A percentile compares a stretch with the other conserved stretches of the same genome.
phyloP scores from a whole-genome alignment of 2,113 vertebrate genomes.

The Limnothrissa miodon region DNA sequence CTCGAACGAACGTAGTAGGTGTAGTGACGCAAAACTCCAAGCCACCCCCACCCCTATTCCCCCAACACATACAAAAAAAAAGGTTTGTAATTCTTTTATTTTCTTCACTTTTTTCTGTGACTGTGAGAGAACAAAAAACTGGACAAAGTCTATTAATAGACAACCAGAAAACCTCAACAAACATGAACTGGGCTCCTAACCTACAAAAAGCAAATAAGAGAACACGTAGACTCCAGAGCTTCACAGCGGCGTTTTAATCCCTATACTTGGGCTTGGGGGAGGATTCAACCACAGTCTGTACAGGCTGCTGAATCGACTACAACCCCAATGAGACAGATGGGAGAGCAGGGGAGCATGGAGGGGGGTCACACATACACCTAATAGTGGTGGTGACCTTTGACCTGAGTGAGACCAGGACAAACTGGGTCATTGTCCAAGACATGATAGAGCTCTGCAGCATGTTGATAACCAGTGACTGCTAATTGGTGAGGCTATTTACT shows the following conservation, averaged over 20 bases:
- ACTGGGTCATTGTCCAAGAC: not conserved
- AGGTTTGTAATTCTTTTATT: not conserved
- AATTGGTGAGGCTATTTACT: not conserved
- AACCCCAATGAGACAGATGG: not conserved
- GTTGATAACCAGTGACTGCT: not conserved
- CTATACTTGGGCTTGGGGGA: not conserved
- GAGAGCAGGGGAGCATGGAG: not conserved
- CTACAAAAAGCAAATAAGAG: conserved; percentile 50
- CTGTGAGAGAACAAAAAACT: conserved; percentile 9
- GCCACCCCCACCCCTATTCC: conserved; percentile 1
- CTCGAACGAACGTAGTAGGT: conserved; percentile 37
- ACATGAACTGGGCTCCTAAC: conserved; percentile 44
- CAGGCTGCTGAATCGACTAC: not conserved
- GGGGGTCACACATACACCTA: not conserved
- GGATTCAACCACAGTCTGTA: not conserved
- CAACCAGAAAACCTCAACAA: conserved; percentile 36
- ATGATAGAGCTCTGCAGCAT: not conserved
- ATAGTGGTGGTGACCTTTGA: not conserved
- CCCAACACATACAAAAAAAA: not conserved
- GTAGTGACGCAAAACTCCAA: conserved; percentile 60
- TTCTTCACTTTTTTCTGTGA: conserved; percentile 24
- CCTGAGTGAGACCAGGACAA: not conserved
- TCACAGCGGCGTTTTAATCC: not conserved
- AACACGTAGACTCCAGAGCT: conserved; percentile 25
- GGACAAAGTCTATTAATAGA: conserved; percentile 52